Conservation (phyloP, 2,888 invertebrate genomes). For the Diplazon laetatorius region DNA sequence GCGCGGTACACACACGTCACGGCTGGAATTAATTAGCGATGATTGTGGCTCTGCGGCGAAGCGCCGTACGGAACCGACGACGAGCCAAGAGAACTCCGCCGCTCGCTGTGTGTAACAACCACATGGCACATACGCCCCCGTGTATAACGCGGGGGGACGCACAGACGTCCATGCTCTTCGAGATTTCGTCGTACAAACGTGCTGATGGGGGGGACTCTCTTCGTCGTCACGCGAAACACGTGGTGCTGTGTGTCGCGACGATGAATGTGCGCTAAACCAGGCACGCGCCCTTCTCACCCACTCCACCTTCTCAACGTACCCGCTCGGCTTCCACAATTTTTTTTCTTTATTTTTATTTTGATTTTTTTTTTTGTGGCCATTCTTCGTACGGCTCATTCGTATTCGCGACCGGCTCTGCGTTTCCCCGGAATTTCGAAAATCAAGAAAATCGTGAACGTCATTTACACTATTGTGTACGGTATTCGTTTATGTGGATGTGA, state of each 20-base stretch:
- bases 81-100: conserved; percentile 21
- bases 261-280: conserved; percentile 27
- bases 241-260: conserved; percentile 27
- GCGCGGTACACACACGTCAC: conserved; percentile 52
- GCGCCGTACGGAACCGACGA: conserved; percentile 45
- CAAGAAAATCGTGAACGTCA: not conserved
- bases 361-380: conserved; percentile 9
- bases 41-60: conserved; percentile 64
- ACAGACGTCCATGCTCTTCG: not conserved
- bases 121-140: no score
- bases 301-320: not conserved
- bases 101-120: no score
- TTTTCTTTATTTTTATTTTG: no score
- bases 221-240: conserved; percentile 34
- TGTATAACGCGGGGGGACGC: not conserved
- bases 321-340: no score
- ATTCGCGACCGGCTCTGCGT: conserved; percentile 8
- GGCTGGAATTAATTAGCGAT: conserved; percentile 71
- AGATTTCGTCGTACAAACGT: conserved; percentile 37
- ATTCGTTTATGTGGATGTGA: no score
- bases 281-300: conserved; percentile 22
- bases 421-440: conserved; percentile 9
- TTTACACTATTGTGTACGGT: not conserved
- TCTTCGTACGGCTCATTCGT: conserved; percentile 23
- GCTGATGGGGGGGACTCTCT: conserved; percentile 12